Base-by-base conservation (phyloP, 2,888 invertebrate species). In the Polyommatus iphigenia region DNA sequence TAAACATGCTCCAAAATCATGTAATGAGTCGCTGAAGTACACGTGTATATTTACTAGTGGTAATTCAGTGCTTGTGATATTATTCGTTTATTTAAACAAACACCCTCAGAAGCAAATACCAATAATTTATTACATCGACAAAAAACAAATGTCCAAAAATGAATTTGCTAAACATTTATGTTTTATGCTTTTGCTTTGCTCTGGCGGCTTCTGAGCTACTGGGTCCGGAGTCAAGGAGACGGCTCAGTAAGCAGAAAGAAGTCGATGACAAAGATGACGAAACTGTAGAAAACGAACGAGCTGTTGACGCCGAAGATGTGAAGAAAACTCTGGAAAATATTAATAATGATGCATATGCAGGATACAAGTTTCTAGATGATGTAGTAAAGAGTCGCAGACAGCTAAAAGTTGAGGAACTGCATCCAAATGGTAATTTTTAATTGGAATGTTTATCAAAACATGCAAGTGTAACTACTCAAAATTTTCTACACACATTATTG, bases 331-430 rank as follows among this genome's bases (percentile, higher is more conserved):
- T 88, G 54, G 88, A 89, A 7, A 90, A 89, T 41, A 87, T 91
- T 79, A 89, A 85, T 76, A 89, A 90, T 79, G 89, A 89, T 83
- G 88, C 89, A 32, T 82, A 87, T 77, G 86, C 87, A 29, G 85
- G 88, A 20, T 87, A 90, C 77, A 89, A 92, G 80, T 90, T 90
- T 80, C 88, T 90, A 1, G 90, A 92, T n/a, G 89, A 88, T 77
- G 82, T 91, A 24, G 87, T 87, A 77, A 89, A 85, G 78, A 83
- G 83, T 29, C 86, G 87, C 76, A 85, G 86, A 54, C 77, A 83
- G 41, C 81, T 85, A 41, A 83, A 84, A 79, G 85, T 87, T 78
- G 88, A 89, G 77, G 85, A 88, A 78, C 67, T 67, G 29, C 85
- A 87, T 1, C 80, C 79, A 79, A 85, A 84, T 79, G 81, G 84